Base-by-base conservation (phyloP, 1,140 invertebrate genomes). In the Leptonema lineaticorne region DNA sequence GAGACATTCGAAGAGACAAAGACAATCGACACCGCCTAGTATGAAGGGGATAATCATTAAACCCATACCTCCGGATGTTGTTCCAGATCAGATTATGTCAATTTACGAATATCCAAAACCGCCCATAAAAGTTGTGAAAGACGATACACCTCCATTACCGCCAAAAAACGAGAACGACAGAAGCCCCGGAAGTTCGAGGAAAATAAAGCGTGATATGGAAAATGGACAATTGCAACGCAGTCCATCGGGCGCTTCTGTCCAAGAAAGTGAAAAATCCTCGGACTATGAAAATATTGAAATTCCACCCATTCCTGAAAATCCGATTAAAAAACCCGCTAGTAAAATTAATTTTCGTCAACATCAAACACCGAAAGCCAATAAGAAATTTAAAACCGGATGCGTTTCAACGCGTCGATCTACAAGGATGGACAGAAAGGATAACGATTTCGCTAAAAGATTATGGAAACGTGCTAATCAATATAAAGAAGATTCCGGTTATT, bases 401-500 rank as follows among this genome's bases (percentile, higher is more conserved):
- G 16, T 20, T 11, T 56, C 56, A 2, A 46, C 68, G 11, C 57
- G 58, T 27, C 69, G 68, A 63, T 28, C 9, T 33, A 16, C 27
- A 9, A 58, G 67, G 53, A n/a, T n/a, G n/a, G 53, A 60, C 58
- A 27, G 63, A 30, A 53, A 58, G 22, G 28, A 65, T 24, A 27
- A 30, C 64, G 26, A 65, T 5, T 9, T 30, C 3, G 50, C 67
- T 8, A 73, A 66, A 18, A 73, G 69, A 58, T 9, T 56, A 1
- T 71, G 72, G 72, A 70, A 64, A 63, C 62, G 67, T 27, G 69
- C 65, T 8, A 76, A 76, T 63, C 62, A 74, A 22, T 77, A 75
- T 62, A 75, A 81, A 53, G 80, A 82, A 69, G 88, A 89, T 75
- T 90, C 89, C 5, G 90, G 90, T 3, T 92, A 92, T 74, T 81